Conservation (phyloP, 2,888 invertebrate genomes). For the Heliconius sara region DNA sequence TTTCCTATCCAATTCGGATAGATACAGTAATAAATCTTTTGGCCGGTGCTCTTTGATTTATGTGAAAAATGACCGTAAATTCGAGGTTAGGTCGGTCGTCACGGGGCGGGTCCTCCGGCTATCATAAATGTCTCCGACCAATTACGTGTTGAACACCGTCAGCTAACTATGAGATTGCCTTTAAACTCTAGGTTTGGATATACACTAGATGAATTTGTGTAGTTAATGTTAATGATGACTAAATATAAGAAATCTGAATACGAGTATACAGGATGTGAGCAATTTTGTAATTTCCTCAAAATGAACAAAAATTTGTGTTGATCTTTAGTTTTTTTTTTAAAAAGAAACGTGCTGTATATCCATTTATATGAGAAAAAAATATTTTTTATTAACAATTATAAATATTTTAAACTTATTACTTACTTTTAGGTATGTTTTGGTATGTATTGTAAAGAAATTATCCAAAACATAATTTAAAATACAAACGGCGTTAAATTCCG, state of each 20-base stretch:
- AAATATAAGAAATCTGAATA: conserved; percentile 2
- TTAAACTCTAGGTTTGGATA: conserved; percentile 39
- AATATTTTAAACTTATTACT: neutral
- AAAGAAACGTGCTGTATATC: too few species aligned
- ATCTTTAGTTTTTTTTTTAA: too few species aligned
- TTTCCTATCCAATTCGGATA: conserved; percentile 60
- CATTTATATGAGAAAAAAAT: too few species aligned
- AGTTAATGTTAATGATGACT: conserved; percentile 32
- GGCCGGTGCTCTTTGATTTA: conserved; percentile 81
- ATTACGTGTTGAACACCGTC: conserved; percentile 59
- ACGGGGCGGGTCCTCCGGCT: conserved; percentile 61
- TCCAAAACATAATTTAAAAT: too few species aligned
- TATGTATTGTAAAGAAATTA: too few species aligned
- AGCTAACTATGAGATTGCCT: conserved; percentile 56
- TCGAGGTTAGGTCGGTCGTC: conserved; percentile 74
- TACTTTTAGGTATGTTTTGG: too few species aligned
- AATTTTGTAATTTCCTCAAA: neutral
- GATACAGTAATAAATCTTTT: conserved; percentile 78
- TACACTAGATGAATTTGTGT: conserved; percentile 37
- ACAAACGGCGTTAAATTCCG: too few species aligned
- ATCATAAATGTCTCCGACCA: conserved; percentile 62
- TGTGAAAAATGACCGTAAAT: conserved; percentile 84
- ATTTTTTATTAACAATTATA: neutral
- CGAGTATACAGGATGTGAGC: neutral
- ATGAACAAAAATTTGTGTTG: too few species aligned